Conservation (phyloP, 2,888 invertebrate species). For the Volucella inanis region DNA sequence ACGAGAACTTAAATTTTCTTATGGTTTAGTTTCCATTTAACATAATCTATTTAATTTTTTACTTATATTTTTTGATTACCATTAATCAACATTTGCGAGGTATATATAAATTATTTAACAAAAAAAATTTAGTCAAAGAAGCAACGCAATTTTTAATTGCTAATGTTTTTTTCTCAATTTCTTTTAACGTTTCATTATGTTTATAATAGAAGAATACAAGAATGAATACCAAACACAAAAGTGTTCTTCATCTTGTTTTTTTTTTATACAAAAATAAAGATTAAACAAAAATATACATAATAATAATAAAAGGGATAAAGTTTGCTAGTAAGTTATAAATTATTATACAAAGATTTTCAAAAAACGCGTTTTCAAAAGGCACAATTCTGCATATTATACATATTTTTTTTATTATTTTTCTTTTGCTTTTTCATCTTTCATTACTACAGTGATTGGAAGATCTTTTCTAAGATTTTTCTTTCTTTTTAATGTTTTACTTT, state of each 20-base stretch:
- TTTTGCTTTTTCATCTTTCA: conserved; percentile 15
- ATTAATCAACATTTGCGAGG: conserved; percentile 70
- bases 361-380: conserved; percentile 72
- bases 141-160: conserved; percentile 70
- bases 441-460: conserved; percentile 58
- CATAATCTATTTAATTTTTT: conserved; percentile 8
- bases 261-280: conserved; percentile 28
- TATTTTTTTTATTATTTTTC: conserved; percentile 24
- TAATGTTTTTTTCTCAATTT: conserved; percentile 30
- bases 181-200: neutral
- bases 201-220: conserved; percentile 17
- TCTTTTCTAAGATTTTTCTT: conserved; percentile 29
- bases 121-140: conserved; percentile 53
- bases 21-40: conserved; percentile 29
- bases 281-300: conserved; percentile 21
- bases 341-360: neutral
- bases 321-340: too few relatives aligned
- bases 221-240: conserved; percentile 31
- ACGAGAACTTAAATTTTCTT: conserved; percentile 65
- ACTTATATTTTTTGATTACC: conserved; percentile 38
- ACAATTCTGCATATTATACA: conserved; percentile 60
- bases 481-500: conserved; percentile 47
- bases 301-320: conserved; percentile 1
- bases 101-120: conserved; percentile 58
- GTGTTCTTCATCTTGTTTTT: conserved; percentile 18